A percentile compares a stretch with the other conserved stretches of the same genome.
These are phyloP conservation scores for Pithys albifrons DNA, from an alignment of 2,113 vertebrate genomes.

Conservation along the genomic window DNA sequence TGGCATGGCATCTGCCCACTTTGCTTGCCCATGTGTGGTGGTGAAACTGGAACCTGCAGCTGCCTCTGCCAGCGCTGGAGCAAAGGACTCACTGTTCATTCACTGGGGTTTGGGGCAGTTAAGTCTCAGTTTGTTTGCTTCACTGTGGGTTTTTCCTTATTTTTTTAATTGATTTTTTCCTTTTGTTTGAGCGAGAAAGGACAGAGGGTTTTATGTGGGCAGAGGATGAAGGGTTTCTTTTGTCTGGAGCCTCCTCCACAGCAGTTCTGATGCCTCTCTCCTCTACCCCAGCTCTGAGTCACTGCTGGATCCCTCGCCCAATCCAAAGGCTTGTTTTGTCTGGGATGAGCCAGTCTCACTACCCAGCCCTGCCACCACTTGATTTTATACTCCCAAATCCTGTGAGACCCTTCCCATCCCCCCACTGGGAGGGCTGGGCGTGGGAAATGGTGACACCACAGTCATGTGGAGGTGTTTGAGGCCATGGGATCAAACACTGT, in stretches of 20 bases:
- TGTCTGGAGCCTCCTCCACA: not conserved
- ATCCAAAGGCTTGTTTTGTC: not conserved
- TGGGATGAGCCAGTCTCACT: not conserved
- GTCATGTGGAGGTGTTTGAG: not conserved
- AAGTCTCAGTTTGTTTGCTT: not conserved
- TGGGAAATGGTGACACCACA: not conserved
- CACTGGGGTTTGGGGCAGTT: not conserved
- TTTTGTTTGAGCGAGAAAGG: not conserved
- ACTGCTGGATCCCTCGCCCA: not conserved
- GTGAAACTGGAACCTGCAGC: not conserved
- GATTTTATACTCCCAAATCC: not conserved
- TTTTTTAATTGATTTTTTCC: not conserved
- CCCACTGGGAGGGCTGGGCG: fast-evolving
- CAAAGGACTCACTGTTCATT: not conserved
- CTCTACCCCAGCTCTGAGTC: slow-evolving; percentile 18
- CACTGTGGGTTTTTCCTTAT: not conserved
- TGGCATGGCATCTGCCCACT: not conserved
- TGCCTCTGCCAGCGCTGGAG: not conserved
- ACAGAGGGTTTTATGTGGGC: not conserved
- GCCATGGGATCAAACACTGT: not conserved
- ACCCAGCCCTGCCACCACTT: not conserved
- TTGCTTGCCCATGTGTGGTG: not conserved
- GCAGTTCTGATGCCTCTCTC: not conserved
- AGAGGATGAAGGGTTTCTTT: slow-evolving; percentile 6
- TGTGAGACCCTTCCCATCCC: not conserved